Conservation (phyloP, 2,888 invertebrate species). For the Tromatobia lineatoria region DNA sequence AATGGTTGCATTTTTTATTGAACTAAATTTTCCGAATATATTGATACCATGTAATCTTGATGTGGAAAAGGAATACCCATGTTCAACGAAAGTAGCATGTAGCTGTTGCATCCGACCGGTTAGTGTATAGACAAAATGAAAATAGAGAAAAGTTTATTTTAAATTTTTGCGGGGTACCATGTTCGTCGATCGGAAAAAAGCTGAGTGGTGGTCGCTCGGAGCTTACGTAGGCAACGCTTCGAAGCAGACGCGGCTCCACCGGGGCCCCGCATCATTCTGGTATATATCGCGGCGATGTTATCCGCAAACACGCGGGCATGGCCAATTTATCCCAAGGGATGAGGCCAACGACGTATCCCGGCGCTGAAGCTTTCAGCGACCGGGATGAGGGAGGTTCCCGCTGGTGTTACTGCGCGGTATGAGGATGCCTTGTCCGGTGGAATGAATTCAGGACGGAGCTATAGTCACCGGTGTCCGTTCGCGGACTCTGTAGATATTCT, state of each 20-base stretch:
- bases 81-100: neutral
- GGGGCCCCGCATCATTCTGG: slow-evolving; percentile 64
- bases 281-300: slow-evolving; percentile 82
- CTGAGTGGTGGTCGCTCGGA: slow-evolving; percentile 28
- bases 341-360: slow-evolving; percentile 77
- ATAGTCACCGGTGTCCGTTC: slow-evolving; percentile 70
- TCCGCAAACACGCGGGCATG: slow-evolving; percentile 84
- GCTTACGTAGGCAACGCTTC: slow-evolving; percentile 51
- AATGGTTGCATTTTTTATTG: neutral
- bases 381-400: slow-evolving; percentile 44
- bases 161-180: slow-evolving; percentile 40
- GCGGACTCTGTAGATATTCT: slow-evolving; percentile 53
- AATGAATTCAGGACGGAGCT: slow-evolving; percentile 81
- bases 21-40: neutral
- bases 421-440: slow-evolving; percentile 81
- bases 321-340: slow-evolving; percentile 85
- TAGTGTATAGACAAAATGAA: neutral
- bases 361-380: slow-evolving; percentile 70
- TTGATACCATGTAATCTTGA: neutral
- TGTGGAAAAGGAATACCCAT: neutral
- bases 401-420: slow-evolving; percentile 55
- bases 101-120: neutral
- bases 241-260: slow-evolving; percentile 16
- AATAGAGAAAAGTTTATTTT: slow-evolving; percentile 51
- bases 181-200: slow-evolving; percentile 39